Evolutionary conservation across 2,797 vertebrate genomes (phyloP), one percentile per base, ranked within the genome.

Genomic region (Danio aesculapii): DNA sequence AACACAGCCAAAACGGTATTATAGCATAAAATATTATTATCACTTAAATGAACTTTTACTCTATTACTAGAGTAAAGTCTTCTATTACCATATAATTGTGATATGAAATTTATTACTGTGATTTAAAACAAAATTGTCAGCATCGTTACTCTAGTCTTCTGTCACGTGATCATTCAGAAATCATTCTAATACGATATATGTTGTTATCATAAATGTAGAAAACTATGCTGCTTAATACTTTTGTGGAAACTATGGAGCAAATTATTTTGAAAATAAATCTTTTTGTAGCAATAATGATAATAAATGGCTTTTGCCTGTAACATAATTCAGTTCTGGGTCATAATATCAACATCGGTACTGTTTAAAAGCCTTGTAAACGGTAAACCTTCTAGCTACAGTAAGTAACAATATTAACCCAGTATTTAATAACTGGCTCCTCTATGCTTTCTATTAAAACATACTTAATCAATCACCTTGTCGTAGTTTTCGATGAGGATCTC

Each of bases 401-500:
- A 13, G 6, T n/a, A 53, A 16, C 52, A 53, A 53, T 53, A 7
- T 6, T 53, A 55, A 43, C 39, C 43, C 17, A 43, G 21, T 74
- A 61, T 84, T 79, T 68, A 71, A 53, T 81, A 43, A 73, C 69
- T 59, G 69, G 46, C 77, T 69, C 79, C 69, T 74, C 74, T 68
- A 41, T 77, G 68, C 63, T 69, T 52, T 75, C 66, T 53, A 85
- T 77, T 53, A 57, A 61, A 8, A 59, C 9, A 50, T 68, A 39
- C 50, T 66, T 14, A 69, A 47, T 17, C 14, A 4, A 43, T 61
- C 53, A 81, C 86, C 83, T 87, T 87, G 21, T 86, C 84, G 13
- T 86, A 97, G 91, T 99, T 97, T 89, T 99, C 98, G 58, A 99
- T 99, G 72, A 99, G 94, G 81, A 99, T 98, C 91, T 99, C 98